Evolutionary conservation across 2,113 vertebrate genomes (phyloP).

Genomic region (Corythaeola cristata): DNA sequence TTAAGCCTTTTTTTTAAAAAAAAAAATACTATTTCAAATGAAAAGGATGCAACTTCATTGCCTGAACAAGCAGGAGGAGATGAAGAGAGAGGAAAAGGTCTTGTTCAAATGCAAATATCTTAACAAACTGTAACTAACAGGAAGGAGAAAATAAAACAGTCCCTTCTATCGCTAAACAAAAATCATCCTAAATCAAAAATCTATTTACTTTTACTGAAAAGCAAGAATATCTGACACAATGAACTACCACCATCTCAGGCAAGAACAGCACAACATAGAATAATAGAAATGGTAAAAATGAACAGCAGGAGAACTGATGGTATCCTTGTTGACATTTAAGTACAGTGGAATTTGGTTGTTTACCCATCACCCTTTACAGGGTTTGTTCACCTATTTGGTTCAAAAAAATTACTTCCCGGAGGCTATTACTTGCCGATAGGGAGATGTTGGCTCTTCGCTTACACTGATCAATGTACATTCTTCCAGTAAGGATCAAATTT

Average conservation of each 20-base stretch:
- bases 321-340: not conserved
- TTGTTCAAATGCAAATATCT: conserved; percentile 59
- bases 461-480: conserved; percentile 4
- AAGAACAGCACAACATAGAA: not conserved
- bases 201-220: conserved; percentile 43
- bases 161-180: not conserved
- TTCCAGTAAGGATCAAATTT: conserved; percentile 15
- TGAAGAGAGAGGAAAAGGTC: not conserved
- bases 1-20: conserved; percentile 19
- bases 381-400: not conserved
- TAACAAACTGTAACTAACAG: conserved; percentile 42
- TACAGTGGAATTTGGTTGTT: conserved; percentile 6
- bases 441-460: not conserved
- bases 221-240: not conserved
- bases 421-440: not conserved
- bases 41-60: not conserved
- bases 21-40: conserved; percentile 34
- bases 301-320: not conserved
- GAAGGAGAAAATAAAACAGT: not conserved
- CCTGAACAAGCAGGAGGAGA: conserved; percentile 22
- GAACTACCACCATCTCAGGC: not conserved
- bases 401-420: conserved; percentile 22
- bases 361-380: conserved; percentile 4
- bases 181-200: conserved; percentile 47
- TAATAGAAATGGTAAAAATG: not conserved